Evolutionary conservation across 1,140 invertebrate species (phyloP).

Genomic region (Drosophila takahashii): DNA sequence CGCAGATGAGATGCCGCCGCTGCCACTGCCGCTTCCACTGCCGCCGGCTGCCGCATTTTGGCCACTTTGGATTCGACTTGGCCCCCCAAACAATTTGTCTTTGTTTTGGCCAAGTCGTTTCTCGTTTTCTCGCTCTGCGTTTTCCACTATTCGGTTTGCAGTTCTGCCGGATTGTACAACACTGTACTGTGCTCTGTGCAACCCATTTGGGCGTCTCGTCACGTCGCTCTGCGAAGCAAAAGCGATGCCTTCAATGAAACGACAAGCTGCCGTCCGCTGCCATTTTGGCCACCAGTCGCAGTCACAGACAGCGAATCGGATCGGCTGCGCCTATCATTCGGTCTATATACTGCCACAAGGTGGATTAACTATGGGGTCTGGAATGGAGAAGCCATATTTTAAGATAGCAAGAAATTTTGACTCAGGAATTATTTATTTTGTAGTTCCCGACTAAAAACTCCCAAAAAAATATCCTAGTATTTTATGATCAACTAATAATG

Average conservation of each 20-base stretch:
- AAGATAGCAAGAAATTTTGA: too few relatives aligned
- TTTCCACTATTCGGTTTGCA: constrained; percentile 30
- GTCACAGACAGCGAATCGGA: constrained; percentile 14
- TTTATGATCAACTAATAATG: too few relatives aligned
- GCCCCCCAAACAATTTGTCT: constrained; percentile 19
- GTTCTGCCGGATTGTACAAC: constrained; percentile 57
- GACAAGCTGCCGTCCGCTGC: constrained; percentile 51
- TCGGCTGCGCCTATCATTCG: constrained; percentile 22
- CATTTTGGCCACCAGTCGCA: constrained; percentile 45
- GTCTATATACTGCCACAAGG: constrained; percentile 7
- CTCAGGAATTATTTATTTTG: too few relatives aligned
- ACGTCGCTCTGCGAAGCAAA: constrained; percentile 57
- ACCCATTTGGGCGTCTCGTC: constrained; percentile 80
- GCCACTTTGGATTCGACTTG: constrained; percentile 14
- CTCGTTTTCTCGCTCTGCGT: constrained; percentile 22
- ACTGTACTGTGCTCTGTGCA: constrained; percentile 28
- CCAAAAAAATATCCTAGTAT: too few relatives aligned
- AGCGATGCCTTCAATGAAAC: constrained; percentile 34
- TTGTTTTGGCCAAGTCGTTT: constrained; percentile 31
- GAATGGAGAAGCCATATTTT: neutral
- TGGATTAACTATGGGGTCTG: neutral
- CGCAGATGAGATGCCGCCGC: constrained; percentile 8
- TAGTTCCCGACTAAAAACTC: too few relatives aligned
- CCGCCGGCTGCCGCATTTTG: constrained; percentile 39
- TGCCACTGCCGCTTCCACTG: constrained; percentile 13